These are phyloP conservation scores for Martes flavigula DNA, from an alignment of 2,797 vertebrate species.

Conservation along the genomic window DNA sequence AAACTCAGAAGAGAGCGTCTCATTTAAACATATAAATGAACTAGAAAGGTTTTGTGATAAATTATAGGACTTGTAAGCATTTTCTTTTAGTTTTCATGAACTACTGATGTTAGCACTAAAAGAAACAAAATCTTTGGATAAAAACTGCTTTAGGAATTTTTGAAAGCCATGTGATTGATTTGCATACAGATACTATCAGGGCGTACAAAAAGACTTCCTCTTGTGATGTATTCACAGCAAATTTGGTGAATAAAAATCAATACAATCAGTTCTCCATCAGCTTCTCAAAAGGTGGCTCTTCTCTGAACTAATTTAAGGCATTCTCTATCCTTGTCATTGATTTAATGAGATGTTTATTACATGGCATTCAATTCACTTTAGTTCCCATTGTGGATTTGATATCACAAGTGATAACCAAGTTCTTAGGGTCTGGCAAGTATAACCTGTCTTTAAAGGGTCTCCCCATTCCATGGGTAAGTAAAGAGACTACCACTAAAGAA, in stretches of 20 bases:
- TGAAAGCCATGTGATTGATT: not conserved
- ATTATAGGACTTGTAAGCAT: not conserved
- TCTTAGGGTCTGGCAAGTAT: not conserved
- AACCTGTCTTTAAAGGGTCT: not conserved
- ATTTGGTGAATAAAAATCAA: conserved; percentile 38
- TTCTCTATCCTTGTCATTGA: conserved; percentile 27
- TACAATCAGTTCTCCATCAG: conserved; percentile 43
- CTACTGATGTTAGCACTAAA: not conserved
- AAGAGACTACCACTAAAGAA: not conserved
- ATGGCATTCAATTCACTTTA: not conserved
- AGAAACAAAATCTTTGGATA: not conserved
- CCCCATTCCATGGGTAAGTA: not conserved
- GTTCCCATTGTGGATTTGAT: not conserved
- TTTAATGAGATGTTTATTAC: not conserved
- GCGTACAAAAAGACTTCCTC: not conserved
- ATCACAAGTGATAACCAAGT: not conserved
- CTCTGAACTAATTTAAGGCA: conserved; percentile 1
- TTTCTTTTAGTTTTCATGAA: not conserved
- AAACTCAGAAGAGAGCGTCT: conserved; percentile 51
- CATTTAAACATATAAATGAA: conserved; percentile 19
- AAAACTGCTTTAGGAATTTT: conserved; percentile 30
- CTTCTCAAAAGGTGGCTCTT: not conserved
- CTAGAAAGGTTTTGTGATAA: not conserved
- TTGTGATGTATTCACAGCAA: not conserved
- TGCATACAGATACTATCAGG: not conserved